Percentiles rank a stretch among this genome's conserved stretches.
Evolutionary conservation across 30 jellyfish, hydroid and myxozoan genomes (phyloP).

Genomic region (Turritopsis dohrnii): DNA sequence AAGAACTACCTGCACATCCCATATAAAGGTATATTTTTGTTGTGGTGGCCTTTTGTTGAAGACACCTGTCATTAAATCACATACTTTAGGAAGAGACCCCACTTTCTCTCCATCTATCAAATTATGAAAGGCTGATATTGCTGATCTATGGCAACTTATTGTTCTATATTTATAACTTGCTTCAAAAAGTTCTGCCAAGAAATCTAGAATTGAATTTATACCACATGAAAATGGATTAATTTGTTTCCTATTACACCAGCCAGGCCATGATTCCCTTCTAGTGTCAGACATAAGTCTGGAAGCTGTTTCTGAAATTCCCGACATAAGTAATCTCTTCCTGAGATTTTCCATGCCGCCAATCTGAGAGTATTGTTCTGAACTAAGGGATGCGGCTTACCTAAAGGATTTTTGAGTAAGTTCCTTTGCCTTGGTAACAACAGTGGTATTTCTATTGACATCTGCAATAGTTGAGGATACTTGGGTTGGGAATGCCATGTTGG

Average conservation of each 20-base stretch:
- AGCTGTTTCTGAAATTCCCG: neutral
- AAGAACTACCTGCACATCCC: neutral
- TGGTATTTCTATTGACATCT: neutral
- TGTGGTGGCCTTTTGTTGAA: neutral
- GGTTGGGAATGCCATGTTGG: conserved; percentile 8
- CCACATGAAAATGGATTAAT: neutral
- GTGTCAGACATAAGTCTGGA: neutral
- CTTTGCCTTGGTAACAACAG: neutral
- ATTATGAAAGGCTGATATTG: neutral
- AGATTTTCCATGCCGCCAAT: conserved; percentile 22
- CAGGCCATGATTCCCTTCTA: neutral
- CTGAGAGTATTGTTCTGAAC: conserved; percentile 4
- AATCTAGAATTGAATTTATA: neutral
- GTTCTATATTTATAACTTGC: neutral
- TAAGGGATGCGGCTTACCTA: conserved; percentile 7
- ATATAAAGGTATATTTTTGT: neutral
- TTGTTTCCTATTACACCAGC: neutral
- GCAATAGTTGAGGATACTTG: neutral
- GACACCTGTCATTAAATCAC: neutral
- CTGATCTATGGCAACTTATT: no score
- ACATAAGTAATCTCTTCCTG: conserved; percentile 13
- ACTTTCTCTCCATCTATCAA: neutral
- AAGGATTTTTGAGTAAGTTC: conserved; percentile 7
- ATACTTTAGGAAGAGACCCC: neutral
- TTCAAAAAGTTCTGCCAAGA: neutral